Evolutionary conservation across 2,797 vertebrate species (phyloP).

Genomic region (Halcyon badia): DNA sequence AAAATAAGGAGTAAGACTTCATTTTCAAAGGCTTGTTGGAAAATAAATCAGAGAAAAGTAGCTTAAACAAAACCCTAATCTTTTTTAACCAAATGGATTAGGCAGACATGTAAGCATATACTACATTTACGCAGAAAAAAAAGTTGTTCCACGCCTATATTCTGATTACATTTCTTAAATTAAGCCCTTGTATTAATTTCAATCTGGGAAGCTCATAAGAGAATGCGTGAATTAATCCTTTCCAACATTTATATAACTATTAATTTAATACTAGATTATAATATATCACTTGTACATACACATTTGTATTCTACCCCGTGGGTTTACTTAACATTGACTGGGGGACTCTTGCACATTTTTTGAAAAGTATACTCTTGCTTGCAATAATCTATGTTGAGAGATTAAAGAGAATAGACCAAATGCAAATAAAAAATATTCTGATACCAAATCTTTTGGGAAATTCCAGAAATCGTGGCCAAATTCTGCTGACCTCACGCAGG

Average conservation of each 20-base stretch:
- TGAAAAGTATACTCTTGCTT: background rate
- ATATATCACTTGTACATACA: background rate
- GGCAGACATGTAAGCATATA: background rate
- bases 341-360: background rate
- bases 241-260: slow-evolving; percentile 21
- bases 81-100: slow-evolving; percentile 15
- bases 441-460: background rate
- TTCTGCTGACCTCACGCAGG: background rate
- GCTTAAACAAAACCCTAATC: background rate
- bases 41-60: slow-evolving; percentile 5
- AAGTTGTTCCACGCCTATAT: slow-evolving; percentile 15
- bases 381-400: background rate
- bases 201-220: slow-evolving; percentile 47
- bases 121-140: slow-evolving; percentile 20
- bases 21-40: slow-evolving; percentile 24
- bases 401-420: background rate
- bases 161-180: slow-evolving; percentile 44
- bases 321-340: background rate
- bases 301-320: background rate
- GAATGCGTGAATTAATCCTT: slow-evolving; percentile 43
- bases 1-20: background rate
- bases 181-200: slow-evolving; percentile 35
- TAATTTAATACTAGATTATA: background rate
- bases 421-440: background rate
- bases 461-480: background rate